These are phyloP conservation scores for Podilymbus podiceps DNA, from an alignment of 2,113 vertebrate species.

Conservation along the genomic window DNA sequence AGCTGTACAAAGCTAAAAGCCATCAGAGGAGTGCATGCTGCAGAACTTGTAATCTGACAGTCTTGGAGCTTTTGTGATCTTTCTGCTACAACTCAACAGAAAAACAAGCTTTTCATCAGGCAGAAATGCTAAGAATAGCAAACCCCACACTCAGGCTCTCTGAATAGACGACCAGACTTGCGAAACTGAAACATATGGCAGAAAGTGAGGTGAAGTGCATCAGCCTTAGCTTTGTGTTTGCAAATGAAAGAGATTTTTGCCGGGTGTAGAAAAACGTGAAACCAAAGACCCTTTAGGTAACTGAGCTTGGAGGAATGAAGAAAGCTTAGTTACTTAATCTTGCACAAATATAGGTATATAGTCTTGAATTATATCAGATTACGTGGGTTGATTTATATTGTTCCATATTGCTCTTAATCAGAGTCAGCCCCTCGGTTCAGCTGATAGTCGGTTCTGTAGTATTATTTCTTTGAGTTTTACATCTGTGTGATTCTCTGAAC, in stretches of 20 bases:
- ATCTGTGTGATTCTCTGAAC: background rate
- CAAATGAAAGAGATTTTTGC: background rate
- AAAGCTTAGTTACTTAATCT: background rate
- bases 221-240: background rate
- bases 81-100: background rate
- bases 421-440: background rate
- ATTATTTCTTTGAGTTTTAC: background rate
- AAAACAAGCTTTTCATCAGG: slow-evolving; percentile 10
- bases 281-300: background rate
- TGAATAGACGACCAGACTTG: background rate
- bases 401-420: background rate
- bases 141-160: background rate
- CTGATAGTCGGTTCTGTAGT: background rate
- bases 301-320: background rate
- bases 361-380: background rate
- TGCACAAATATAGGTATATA: background rate
- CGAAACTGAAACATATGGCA: background rate
- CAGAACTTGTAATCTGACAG: background rate
- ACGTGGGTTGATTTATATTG: background rate
- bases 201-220: background rate
- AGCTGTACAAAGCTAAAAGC: background rate
- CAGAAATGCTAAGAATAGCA: background rate
- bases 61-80: background rate
- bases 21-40: background rate
- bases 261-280: background rate